phyloP scores from a whole-genome alignment of 2,888 invertebrate species.

The Ephialtes manifestator region DNA sequence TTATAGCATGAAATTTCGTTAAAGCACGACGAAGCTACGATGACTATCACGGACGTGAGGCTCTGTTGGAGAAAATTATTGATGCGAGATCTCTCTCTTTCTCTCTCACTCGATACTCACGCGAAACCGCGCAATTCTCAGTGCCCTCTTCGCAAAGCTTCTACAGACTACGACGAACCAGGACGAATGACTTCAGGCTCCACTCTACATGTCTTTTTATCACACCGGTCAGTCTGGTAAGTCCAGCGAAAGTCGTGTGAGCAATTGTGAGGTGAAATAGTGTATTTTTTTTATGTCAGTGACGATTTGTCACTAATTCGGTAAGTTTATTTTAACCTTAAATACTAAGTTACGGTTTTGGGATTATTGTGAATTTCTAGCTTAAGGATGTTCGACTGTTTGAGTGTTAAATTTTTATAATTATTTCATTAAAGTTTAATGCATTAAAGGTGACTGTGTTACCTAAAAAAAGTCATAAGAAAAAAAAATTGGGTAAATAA shows the following conservation, averaged over 20 bases:
- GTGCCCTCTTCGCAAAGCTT: background rate
- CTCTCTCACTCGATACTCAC: constrained; percentile 8
- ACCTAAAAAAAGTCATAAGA: no score
- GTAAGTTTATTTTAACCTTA: background rate
- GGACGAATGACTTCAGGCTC: background rate
- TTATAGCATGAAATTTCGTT: constrained; percentile 7
- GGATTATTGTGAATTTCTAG: no score
- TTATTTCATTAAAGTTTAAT: no score
- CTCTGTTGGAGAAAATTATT: constrained; percentile 18
- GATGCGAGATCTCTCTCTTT: constrained; percentile 25
- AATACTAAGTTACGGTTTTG: no score
- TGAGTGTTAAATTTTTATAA: no score
- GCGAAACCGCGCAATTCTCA: constrained; percentile 38
- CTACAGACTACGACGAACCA: background rate
- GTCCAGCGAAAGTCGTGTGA: background rate
- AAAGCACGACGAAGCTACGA: constrained; percentile 27
- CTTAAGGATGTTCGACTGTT: no score
- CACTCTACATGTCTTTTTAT: background rate
- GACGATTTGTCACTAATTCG: background rate
- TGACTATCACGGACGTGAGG: constrained; percentile 28
- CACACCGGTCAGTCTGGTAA: background rate
- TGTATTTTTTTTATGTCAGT: background rate
- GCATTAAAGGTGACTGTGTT: no score
- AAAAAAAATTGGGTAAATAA: no score
- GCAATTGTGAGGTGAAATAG: background rate